Evolutionary conservation across 2,797 vertebrate genomes (phyloP).

Genomic region (Meda fulgida): DNA sequence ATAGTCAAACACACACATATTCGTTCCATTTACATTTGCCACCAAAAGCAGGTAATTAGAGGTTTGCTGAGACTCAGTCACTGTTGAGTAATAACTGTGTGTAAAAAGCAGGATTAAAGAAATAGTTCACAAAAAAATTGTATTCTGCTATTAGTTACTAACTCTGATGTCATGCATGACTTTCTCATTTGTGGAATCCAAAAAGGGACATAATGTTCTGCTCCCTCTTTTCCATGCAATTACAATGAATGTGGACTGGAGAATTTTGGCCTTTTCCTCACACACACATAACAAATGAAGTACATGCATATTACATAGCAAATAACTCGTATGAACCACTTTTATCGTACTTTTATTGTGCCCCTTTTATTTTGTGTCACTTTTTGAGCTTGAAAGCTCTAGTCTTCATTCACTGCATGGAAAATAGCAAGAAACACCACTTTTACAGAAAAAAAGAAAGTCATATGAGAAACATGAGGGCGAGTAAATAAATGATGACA

Average conservation of each 20-base stretch:
- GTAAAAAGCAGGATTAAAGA: background rate
- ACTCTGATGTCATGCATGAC: background rate
- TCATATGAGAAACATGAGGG: background rate
- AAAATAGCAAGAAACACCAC: background rate
- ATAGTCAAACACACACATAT: background rate
- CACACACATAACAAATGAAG: background rate
- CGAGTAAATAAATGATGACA: background rate
- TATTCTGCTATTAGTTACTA: background rate
- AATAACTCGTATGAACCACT: background rate
- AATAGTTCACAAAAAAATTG: background rate
- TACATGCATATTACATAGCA: background rate
- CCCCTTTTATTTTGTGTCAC: background rate
- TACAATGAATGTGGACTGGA: background rate
- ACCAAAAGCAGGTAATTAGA: constrained; percentile 20
- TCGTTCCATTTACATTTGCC: constrained; percentile 1
- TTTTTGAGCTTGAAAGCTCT: background rate
- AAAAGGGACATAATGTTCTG: background rate
- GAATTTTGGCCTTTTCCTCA: background rate
- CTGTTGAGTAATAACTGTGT: background rate
- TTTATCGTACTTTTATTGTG: background rate
- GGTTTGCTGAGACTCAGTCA: background rate
- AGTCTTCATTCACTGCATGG: background rate
- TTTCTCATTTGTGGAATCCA: background rate
- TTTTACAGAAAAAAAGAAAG: background rate
- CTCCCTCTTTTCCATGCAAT: background rate